Evolutionary conservation across 2,888 invertebrate genomes (phyloP), one percentile per base, ranked within the genome.

Genomic region (Chouioia cunea): DNA sequence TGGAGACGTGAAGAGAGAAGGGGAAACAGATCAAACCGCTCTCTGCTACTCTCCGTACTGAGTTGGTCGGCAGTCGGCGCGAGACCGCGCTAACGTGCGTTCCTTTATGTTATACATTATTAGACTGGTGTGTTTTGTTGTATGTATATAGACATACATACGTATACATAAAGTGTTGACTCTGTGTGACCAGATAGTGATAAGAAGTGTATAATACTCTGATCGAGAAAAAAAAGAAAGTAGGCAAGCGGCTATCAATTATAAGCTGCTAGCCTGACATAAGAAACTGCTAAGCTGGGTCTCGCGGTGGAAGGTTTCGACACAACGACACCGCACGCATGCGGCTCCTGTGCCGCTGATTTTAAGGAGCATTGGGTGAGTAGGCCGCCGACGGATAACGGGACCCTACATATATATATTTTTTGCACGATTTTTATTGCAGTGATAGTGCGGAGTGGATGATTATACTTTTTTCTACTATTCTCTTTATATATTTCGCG

Each of bases 1-100:
- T 58, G 22, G 36, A 27, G 47, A 46, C 57, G 22, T 27, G 58
- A 53, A 66, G 59, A n/a, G 66, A n/a, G 10, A 23, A 23, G 46
- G 18, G 36, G 23, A 10, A 22, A 22, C 47, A 20, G 23, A 22
- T 18, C 20, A 20, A 36, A 14, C 57, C 63, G 27, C 58, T 52
- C 53, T 53, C 47, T 22, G 79, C 75, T 75, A 75, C 77, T 76
- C 78, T 73, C 74, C 75, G 76, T 71, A 76, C 76, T 68, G 47
- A 36, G 6, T 36, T 36, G 36, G 6, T 36, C 80, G 79, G 79
- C 85, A 85, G 85, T 85, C 83, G 81, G 85, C 85, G 85, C 84
- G 83, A 82, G 83, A 83, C 82, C 81, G 85, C 85, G 85, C 84
- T 84, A 83, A 80, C 79, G 83, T 77, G 78, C 36, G 6, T 36